These are phyloP conservation scores for Ranitomeya imitator DNA, from an alignment of 2,113 vertebrate species.

Conservation along the genomic window DNA sequence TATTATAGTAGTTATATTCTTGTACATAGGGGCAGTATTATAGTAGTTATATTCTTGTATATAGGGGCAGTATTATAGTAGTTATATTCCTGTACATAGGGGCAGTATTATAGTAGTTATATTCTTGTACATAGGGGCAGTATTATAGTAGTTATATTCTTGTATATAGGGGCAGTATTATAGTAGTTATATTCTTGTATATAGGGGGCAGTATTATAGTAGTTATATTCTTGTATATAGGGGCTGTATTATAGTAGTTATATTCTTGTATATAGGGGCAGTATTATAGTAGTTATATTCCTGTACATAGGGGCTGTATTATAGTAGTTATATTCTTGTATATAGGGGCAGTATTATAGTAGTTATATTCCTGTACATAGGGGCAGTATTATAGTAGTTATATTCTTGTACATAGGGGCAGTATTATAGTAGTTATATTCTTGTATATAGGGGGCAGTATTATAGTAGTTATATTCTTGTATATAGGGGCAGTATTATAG, in stretches of 20 bases:
- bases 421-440: neutral
- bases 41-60: neutral
- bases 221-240: too few species aligned
- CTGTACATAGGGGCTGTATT: neutral
- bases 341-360: neutral
- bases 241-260: neutral
- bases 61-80: neutral
- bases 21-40: neutral
- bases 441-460: neutral
- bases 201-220: neutral
- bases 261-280: neutral
- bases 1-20: neutral
- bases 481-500: neutral
- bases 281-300: neutral
- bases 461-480: neutral
- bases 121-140: neutral
- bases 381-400: neutral
- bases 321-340: slow-evolving; percentile 4
- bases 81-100: neutral
- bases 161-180: neutral
- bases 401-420: neutral
- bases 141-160: neutral
- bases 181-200: neutral
- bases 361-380: neutral
- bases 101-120: neutral